Percentiles rank a stretch among this genome's conserved stretches.
Evolutionary conservation across 2,797 vertebrate species (phyloP).

Genomic region (Simalia tracyae): DNA sequence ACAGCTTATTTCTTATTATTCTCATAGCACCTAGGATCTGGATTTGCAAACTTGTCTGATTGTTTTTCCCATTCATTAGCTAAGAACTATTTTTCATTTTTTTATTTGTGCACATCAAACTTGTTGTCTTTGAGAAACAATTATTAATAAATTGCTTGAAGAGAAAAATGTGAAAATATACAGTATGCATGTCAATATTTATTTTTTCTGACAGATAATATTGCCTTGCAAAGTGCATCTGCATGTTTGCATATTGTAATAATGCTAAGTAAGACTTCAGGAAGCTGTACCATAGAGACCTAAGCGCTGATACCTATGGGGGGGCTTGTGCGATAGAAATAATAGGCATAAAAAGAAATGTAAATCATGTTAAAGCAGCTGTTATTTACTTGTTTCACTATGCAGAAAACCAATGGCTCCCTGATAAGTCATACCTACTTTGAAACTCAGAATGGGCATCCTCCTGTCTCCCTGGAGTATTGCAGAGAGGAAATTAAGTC

Average conservation of each 20-base stretch:
- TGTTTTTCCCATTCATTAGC: background rate
- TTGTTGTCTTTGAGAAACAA: conserved; percentile 23
- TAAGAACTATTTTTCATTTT: background rate
- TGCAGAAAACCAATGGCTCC: background rate
- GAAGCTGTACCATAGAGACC: background rate
- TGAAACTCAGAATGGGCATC: background rate
- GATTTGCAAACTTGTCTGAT: conserved; percentile 21
- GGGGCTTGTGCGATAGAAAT: background rate
- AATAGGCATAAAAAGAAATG: background rate
- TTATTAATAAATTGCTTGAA: conserved; percentile 9
- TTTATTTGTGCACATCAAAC: background rate
- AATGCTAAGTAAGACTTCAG: background rate
- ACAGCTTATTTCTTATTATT: conserved; percentile 8
- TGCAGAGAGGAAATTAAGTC: background rate
- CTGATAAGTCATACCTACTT: background rate
- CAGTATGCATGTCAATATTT: background rate
- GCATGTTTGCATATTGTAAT: background rate
- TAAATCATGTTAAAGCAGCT: background rate
- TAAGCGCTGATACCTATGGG: background rate
- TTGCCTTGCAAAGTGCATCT: background rate
- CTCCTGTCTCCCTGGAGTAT: background rate
- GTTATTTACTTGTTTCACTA: background rate
- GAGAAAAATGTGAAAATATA: conserved; percentile 25
- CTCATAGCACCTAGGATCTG: background rate
- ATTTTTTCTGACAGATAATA: background rate